Evolutionary conservation across 1,140 invertebrate species (phyloP), one percentile per base, ranked within the genome.

Genomic region (Drosophila ambigua): DNA sequence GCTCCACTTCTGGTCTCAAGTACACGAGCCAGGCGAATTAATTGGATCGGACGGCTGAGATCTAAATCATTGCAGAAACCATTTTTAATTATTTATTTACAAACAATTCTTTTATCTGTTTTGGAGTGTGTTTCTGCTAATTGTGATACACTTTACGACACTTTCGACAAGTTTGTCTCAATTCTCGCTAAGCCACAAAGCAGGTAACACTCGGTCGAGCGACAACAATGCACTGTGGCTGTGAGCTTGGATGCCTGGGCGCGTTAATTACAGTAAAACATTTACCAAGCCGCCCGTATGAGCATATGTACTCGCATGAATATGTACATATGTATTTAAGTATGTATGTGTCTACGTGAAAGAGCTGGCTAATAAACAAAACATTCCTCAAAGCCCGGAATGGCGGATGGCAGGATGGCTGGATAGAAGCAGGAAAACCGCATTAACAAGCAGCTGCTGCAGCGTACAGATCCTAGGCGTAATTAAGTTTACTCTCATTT

Each of bases 401-500:
- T 39, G 35, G 45, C 8, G 2, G n/a, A 48, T 11, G 46, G 20
- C 4, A 5, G 20, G 46, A 8, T 6, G 39, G 53, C 13, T 3
- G 41, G n/a, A 23, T 43, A 20, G 54, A 26, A 45, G 54, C 60
- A 66, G 45, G 60, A 61, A 72, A 83, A 67, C 80, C 75, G 54
- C 79, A 83, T 67, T 72, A 76, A 64, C 62, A 79, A 59, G 52
- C 76, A 77, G 68, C 62, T 67, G 61, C 44, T 62, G 51, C 26
- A 41, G 28, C 54, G 43, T 59, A 54, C 72, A 75, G 64, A 74
- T 87, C 60, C 77, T 63, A 20, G 60, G 57, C 24, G 73, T 77
- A 78, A 85, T 85, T 82, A 85, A 72, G 82, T 87, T 87, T 68
- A 68, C 55, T 78, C 67, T 46, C 45, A 55, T 74, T 80, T 79